Percentiles rank a stretch among this genome's conserved stretches.
phyloP scores from a whole-genome alignment of 1,140 invertebrate species.

The Myzus persicae region DNA sequence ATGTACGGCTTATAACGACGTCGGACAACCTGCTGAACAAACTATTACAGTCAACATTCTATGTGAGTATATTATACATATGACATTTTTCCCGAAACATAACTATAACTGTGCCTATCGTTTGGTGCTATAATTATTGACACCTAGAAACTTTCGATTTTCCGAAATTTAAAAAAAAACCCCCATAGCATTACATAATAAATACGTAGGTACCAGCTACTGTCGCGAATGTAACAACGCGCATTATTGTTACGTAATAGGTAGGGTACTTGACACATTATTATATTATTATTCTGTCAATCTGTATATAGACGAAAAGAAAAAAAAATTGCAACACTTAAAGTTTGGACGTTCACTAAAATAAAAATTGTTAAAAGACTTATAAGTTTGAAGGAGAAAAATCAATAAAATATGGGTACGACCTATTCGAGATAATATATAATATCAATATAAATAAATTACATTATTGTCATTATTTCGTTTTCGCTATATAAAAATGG shows the following conservation, averaged over 20 bases:
- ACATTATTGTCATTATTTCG: no score
- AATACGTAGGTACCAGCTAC: no score
- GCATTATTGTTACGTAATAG: no score
- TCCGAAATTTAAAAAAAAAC: no score
- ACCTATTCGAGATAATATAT: neutral
- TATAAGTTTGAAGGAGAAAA: neutral
- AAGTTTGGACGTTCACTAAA: neutral
- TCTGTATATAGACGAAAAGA: no score
- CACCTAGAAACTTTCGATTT: no score
- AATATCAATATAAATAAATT: neutral
- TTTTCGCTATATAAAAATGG: no score
- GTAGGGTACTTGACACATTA: no score
- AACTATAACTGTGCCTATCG: neutral
- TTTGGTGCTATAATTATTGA: no score
- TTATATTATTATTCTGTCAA: neutral
- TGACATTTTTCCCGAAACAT: neutral
- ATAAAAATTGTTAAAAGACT: neutral
- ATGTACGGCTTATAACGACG: conserved; percentile 75
- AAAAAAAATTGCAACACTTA: neutral
- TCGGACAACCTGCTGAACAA: conserved; percentile 71
- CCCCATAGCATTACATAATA: no score
- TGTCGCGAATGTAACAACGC: no score
- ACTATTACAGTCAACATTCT: conserved; percentile 72
- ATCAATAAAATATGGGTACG: neutral
- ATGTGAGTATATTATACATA: conserved; percentile 52